Evolutionary conservation across 1,140 invertebrate genomes (phyloP), one percentile per base, ranked within the genome.

Genomic region (Drosophila obscura): DNA sequence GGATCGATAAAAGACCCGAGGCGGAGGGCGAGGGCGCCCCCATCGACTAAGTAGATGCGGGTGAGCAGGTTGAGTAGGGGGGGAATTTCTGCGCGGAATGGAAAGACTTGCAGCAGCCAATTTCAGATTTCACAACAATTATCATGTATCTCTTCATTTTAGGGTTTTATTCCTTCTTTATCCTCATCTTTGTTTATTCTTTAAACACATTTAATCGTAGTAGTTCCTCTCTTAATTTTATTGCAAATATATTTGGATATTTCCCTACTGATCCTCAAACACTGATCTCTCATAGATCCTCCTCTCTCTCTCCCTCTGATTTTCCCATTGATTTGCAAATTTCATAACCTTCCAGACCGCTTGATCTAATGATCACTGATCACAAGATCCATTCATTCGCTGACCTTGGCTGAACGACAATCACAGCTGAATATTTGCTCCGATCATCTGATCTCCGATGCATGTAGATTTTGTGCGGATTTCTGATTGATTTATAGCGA

Each of bases 31-130:
- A 7, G 26, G 5, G 5, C 35, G 11, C 11, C 35, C 35, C 11
- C 35, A 39, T 3, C 31, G 31, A 31, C 31, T 31, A 31, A 31
- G 31, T 31, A 9, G 31, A 31, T 8, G 6, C 7, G 31, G 31
- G 31, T 0, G 2, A 0, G 31, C 19, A 19, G 19, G 19, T 19
- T 19, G 19, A 1, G 31, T 8, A 2, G 3, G 8, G 2, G 0
- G 8, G 2, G 61, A 63, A 9, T 22, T 13, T 11, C 35, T 7
- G 15, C 1, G 31, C 41, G 3, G 56, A 68, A 67, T 41, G 39
- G 39, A 69, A 69, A 56, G 66, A 69, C 66, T 69, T 19, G 50
- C 39, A 67, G 65, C 53, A 68, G 67, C 63, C 4, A 68, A 68
- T 63, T 67, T 43, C 4, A 1, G 1, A 0, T 4, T 31, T 31